A percentile compares a stretch with the other conserved stretches of the same genome.
These are phyloP conservation scores for Grallaria varia DNA, from an alignment of 2,113 vertebrate species.

Conservation along the genomic window DNA sequence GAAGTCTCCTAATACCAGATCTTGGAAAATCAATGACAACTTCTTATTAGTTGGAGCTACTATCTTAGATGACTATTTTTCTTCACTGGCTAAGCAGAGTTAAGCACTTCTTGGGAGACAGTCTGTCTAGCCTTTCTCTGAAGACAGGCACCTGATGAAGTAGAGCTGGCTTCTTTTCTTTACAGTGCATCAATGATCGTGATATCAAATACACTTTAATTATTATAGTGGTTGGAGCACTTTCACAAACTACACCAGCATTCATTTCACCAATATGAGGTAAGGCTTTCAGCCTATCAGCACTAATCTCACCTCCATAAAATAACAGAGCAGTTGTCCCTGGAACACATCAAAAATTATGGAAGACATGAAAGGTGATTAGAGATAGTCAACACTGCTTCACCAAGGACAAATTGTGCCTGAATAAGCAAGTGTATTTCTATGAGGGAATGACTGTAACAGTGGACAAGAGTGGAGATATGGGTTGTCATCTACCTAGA, in stretches of 20 bases:
- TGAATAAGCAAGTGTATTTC: background rate
- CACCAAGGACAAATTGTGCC: background rate
- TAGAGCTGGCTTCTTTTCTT: background rate
- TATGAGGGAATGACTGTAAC: background rate
- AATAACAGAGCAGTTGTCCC: background rate
- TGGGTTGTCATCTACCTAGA: background rate
- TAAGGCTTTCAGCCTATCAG: background rate
- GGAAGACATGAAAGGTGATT: background rate
- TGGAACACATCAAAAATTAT: background rate
- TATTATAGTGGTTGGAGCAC: background rate
- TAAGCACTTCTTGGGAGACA: background rate
- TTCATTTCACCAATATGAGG: background rate
- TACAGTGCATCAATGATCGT: background rate
- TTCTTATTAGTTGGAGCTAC: background rate
- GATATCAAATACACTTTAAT: background rate
- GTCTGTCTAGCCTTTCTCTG: background rate
- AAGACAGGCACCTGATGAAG: background rate
- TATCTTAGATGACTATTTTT: background rate
- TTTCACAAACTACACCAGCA: background rate
- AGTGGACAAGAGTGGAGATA: background rate
- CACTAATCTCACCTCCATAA: background rate
- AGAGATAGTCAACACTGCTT: background rate
- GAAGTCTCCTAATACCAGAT: background rate
- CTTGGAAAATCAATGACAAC: background rate
- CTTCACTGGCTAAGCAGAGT: background rate